phyloP scores from a whole-genome alignment of 2,888 invertebrate species.

The Matsumyia berberina region DNA sequence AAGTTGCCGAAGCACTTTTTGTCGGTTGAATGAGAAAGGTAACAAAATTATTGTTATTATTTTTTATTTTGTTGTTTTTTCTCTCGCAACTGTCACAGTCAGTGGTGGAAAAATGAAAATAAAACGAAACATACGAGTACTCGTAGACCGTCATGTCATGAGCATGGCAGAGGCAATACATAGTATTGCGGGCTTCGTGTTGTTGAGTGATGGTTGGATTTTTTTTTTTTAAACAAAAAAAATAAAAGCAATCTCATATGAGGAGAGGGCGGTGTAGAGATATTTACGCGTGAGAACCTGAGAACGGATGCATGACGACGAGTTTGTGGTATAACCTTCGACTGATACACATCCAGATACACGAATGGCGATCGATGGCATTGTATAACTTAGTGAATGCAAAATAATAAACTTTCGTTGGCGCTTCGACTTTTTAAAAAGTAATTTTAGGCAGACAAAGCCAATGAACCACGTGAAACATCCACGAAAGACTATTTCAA shows the following conservation, averaged over 20 bases:
- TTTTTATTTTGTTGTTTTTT: constrained; percentile 59
- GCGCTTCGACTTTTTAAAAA: not conserved
- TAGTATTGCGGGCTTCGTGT: constrained; percentile 32
- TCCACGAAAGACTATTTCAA: no score
- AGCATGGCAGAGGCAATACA: constrained; percentile 28
- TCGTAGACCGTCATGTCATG: no score
- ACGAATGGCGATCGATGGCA: constrained; percentile 53
- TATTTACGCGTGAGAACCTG: constrained; percentile 75
- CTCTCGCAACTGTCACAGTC: constrained; percentile 46
- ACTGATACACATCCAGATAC: constrained; percentile 63
- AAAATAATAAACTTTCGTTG: constrained; percentile 14
- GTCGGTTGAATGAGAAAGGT: constrained; percentile 73
- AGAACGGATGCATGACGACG: constrained; percentile 76
- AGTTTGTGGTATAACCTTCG: constrained; percentile 55
- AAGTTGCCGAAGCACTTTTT: constrained; percentile 23
- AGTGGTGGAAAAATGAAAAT: constrained; percentile 60
- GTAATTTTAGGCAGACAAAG: not conserved
- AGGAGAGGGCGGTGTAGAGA: constrained; percentile 34
- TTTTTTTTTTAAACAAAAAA: constrained; percentile 13
- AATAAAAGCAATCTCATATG: constrained; percentile 20
- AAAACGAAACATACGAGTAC: constrained; percentile 30
- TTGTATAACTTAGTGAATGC: constrained; percentile 40
- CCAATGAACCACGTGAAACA: not conserved
- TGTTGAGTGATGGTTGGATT: constrained; percentile 14
- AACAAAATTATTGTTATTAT: constrained; percentile 76